Conservation (phyloP, 1,140 invertebrate genomes). For the Camponotus floridanus region DNA sequence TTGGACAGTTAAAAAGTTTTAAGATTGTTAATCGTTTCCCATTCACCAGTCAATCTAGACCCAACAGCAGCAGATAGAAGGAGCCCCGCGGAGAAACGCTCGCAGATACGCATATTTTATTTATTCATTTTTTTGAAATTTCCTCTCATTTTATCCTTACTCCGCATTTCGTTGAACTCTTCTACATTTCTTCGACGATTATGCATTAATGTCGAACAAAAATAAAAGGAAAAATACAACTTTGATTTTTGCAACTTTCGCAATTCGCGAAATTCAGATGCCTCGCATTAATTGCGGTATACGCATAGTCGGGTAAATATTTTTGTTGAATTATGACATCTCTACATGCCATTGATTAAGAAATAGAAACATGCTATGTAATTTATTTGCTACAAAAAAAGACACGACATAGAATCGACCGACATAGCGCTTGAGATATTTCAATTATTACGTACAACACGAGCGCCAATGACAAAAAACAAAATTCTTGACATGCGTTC, state of each 20-base stretch:
- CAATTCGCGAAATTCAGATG: conserved; percentile 37
- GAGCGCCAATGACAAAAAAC: conserved; percentile 37
- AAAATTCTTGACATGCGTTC: conserved; percentile 28
- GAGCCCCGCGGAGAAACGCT: conserved; percentile 74
- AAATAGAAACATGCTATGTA: conserved; percentile 34
- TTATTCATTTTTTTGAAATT: neutral
- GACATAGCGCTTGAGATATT: conserved; percentile 30
- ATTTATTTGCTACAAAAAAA: conserved; percentile 17
- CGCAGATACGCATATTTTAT: conserved; percentile 45
- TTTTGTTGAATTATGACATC: conserved; percentile 1
- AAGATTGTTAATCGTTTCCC: conserved; percentile 76
- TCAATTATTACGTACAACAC: conserved; percentile 19
- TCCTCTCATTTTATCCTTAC: conserved; percentile 38
- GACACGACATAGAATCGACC: neutral
- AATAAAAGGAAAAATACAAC: conserved; percentile 21
- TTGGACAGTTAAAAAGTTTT: conserved; percentile 56
- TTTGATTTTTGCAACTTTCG: conserved; percentile 2
- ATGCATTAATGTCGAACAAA: conserved; percentile 16
- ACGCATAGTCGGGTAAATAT: conserved; percentile 22
- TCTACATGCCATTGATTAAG: conserved; percentile 6
- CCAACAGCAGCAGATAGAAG: conserved; percentile 77
- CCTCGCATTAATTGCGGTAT: conserved; percentile 31
- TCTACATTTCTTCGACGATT: conserved; percentile 38
- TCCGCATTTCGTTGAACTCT: conserved; percentile 26
- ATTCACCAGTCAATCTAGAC: conserved; percentile 78